These are phyloP conservation scores for Machaerirhynchus nigripectus DNA, from an alignment of 2,113 vertebrate species.

Conservation along the genomic window DNA sequence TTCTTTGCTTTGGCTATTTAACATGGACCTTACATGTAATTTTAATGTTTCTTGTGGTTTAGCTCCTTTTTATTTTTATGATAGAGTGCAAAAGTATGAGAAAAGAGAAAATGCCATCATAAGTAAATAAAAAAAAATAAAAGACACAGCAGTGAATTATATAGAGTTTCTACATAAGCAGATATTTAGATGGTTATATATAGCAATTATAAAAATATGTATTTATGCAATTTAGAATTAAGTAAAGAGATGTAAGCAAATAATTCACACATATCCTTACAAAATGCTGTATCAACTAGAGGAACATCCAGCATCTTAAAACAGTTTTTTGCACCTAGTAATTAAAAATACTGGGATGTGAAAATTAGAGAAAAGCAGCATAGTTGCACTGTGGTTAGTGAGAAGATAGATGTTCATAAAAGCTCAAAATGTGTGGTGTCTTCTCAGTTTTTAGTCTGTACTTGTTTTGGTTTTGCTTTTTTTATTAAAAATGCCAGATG, in stretches of 20 bases:
- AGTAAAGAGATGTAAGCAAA: background rate
- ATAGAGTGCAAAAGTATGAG: background rate
- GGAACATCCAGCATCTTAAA: background rate
- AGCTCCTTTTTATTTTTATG: background rate
- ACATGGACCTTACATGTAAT: background rate
- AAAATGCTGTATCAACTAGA: background rate
- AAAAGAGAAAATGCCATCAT: background rate
- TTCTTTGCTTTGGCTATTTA: background rate
- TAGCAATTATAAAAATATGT: background rate
- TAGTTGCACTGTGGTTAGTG: background rate
- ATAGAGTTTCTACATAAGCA: background rate
- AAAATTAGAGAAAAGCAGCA: background rate
- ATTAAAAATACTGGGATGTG: background rate
- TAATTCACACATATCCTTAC: background rate
- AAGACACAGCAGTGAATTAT: background rate
- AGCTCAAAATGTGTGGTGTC: background rate
- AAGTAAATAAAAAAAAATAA: constrained; percentile 12
- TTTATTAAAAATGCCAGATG: background rate
- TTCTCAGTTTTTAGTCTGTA: background rate
- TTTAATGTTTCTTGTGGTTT: background rate
- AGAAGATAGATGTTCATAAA: background rate
- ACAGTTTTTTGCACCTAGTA: background rate
- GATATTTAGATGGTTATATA: background rate
- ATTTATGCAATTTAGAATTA: background rate
- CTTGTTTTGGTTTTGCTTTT: background rate